A percentile compares a stretch with the other conserved stretches of the same genome.
These are phyloP conservation scores for Drosophila ananassae DNA, from an alignment of 1,140 invertebrate species.

Conservation along the genomic window DNA sequence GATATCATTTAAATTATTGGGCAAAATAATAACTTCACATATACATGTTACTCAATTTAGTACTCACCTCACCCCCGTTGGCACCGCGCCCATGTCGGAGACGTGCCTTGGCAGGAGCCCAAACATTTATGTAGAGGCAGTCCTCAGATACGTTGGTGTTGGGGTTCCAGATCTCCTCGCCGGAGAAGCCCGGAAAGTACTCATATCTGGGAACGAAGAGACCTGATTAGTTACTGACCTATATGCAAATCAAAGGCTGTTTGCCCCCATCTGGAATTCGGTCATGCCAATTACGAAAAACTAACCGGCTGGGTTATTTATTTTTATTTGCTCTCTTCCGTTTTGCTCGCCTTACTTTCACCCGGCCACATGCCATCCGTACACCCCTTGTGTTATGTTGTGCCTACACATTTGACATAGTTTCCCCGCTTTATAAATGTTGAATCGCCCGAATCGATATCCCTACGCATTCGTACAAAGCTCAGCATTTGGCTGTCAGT, in stretches of 20 bases:
- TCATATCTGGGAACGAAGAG: slow-evolving; percentile 86
- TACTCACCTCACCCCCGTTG: slow-evolving; percentile 78
- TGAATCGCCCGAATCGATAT: slow-evolving; percentile 73
- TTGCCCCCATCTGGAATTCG: slow-evolving; percentile 29
- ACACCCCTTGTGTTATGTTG: not conserved
- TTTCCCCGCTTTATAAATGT: slow-evolving; percentile 75
- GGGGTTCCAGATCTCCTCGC: slow-evolving; percentile 98
- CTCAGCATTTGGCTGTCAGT: slow-evolving; percentile 38
- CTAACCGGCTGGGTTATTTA: slow-evolving; percentile 76
- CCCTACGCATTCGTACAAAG: slow-evolving; percentile 53
- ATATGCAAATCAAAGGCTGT: slow-evolving; percentile 58
- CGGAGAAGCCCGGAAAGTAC: slow-evolving; percentile 94
- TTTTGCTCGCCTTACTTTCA: slow-evolving; percentile 55
- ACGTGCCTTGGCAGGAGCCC: slow-evolving; percentile 92
- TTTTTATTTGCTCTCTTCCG: slow-evolving; percentile 77
- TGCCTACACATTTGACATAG: slow-evolving; percentile 56
- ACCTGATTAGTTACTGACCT: slow-evolving; percentile 34
- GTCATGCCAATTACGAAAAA: slow-evolving; percentile 72
- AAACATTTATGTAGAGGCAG: slow-evolving; percentile 96
- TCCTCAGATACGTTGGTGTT: slow-evolving; percentile 97
- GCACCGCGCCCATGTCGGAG: slow-evolving; percentile 87
- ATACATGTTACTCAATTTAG: too few species aligned
- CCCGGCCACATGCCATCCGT: slow-evolving; percentile 36
- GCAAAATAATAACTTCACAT: too few species aligned
- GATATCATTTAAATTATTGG: too few species aligned